Percentiles rank a stretch among this genome's conserved stretches.
Conservation (phyloP, 2,797 vertebrate genomes). For the Lacerta bilineata region DNA sequence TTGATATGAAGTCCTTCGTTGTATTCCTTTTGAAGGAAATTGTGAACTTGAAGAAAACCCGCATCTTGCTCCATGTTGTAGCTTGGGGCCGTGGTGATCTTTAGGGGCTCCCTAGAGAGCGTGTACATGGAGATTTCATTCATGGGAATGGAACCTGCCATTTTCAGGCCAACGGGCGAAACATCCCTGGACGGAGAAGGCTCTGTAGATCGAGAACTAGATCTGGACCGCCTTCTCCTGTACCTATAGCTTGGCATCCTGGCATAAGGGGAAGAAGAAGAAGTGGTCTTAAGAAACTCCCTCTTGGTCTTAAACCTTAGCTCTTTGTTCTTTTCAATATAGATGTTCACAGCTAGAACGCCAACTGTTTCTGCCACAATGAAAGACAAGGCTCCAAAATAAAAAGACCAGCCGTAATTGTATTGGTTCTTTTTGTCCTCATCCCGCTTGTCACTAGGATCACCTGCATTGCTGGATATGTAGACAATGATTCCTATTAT, state of each 20-base stretch:
- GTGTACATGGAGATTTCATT: slow-evolving; percentile 94
- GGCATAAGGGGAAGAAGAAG: slow-evolving; percentile 90
- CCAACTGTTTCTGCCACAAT: slow-evolving; percentile 95
- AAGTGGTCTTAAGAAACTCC: slow-evolving; percentile 87
- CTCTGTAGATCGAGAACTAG: slow-evolving; percentile 92
- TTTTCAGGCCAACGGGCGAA: slow-evolving; percentile 90
- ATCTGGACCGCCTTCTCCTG: slow-evolving; percentile 88
- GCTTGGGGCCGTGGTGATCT: slow-evolving; percentile 83
- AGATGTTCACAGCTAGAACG: slow-evolving; percentile 96
- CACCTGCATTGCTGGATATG: slow-evolving; percentile 96
- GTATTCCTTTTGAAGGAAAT: slow-evolving; percentile 93
- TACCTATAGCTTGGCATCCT: slow-evolving; percentile 95
- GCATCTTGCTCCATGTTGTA: slow-evolving; percentile 91
- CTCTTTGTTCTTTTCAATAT: slow-evolving; percentile 97
- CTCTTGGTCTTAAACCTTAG: slow-evolving; percentile 85
- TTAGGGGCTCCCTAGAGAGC: slow-evolving; percentile 89
- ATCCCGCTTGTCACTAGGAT: slow-evolving; percentile 94
- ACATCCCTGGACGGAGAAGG: slow-evolving; percentile 89
- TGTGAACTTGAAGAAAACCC: slow-evolving; percentile 93
- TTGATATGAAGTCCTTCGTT: slow-evolving; percentile 87
- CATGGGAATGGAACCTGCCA: slow-evolving; percentile 87
- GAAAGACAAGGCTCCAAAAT: slow-evolving; percentile 96
- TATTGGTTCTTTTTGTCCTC: slow-evolving; percentile 96
- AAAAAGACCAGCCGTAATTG: slow-evolving; percentile 98
- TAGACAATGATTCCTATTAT: slow-evolving; percentile 99